Base-by-base conservation (phyloP, 2,113 vertebrate species). In the Apodemus speciosus region DNA sequence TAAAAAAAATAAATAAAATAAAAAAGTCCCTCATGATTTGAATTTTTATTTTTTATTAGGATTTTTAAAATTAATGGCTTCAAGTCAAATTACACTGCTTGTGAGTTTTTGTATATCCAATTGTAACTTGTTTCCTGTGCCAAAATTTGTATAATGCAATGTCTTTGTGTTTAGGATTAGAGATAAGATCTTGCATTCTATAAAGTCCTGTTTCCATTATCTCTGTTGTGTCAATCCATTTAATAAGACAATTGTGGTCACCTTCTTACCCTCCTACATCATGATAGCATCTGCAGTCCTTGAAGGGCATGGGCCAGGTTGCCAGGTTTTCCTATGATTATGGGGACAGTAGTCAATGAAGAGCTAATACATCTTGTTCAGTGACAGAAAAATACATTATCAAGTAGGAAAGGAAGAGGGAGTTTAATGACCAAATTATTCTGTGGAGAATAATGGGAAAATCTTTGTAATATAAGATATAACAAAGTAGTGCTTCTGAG, bases 91-190 rank as follows among this genome's bases (percentile, higher is more conserved):
- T 53, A 80, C 58, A 80, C n/a, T 58, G 35, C 14, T 84, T 73
- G 25, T 38, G 27, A 83, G 53, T 90, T 93, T 94, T 83, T 94
- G 13, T 58, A 21, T 91, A 20, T 66, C n/a, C n/a, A 27, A n/a
- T 40, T 96, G 16, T 86, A 91, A 95, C 40, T 83, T 68, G 3
- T 94, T 95, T 94, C 15, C 7, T 81, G 2, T 94, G 35, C 86
- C 40, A 77, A 89, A 58, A 58, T 88, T 89, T 96, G 9, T 71
- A 8, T 66, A 79, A 38, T 88, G 11, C 6, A 71, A n/a, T 75
- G 62, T 71, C 43, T 71, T 1, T 85, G n/a, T 68, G 73, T 51
- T 85, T 38, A 62, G 40, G 13, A 75, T 30, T 85, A 56, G 60
- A 90, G 75, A 60, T 81, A 95, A 66, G 86, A 20, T 3, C 58